Evolutionary conservation across 2,113 vertebrate species (phyloP).

Genomic region (Campylomormyrus numenius): DNA sequence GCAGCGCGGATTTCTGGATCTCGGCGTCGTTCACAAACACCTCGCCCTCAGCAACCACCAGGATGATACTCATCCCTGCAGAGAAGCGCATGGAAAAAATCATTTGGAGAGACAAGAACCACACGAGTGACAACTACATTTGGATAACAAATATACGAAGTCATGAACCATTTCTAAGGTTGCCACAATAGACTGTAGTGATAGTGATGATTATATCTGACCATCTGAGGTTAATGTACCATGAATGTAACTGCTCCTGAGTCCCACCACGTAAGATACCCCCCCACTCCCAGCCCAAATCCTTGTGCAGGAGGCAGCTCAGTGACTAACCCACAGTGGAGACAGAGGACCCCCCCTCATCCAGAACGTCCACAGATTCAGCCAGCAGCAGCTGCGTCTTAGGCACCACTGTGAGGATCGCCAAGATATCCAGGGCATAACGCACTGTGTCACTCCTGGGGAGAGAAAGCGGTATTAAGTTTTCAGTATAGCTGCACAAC

Average conservation of each 20-base stretch:
- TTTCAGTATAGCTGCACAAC: neutral
- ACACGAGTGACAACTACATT: neutral
- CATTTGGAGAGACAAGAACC: neutral
- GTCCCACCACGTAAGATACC: neutral
- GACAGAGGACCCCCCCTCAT: conserved; percentile 83
- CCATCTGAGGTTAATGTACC: neutral
- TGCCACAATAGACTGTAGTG: neutral
- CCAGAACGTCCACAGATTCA: conserved; percentile 85
- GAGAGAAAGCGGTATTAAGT: conserved; percentile 26
- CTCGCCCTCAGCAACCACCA: conserved; percentile 94
- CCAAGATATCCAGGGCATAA: conserved; percentile 92
- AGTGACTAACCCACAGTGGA: conserved; percentile 83
- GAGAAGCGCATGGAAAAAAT: neutral
- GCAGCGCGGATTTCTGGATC: conserved; percentile 98
- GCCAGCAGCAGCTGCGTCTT: conserved; percentile 91
- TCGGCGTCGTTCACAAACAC: conserved; percentile 96
- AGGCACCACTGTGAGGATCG: conserved; percentile 93
- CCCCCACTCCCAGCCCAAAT: neutral
- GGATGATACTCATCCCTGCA: conserved; percentile 91
- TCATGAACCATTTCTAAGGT: neutral
- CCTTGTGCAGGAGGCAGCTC: neutral
- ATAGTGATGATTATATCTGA: neutral
- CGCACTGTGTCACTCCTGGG: conserved; percentile 91
- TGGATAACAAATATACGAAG: neutral
- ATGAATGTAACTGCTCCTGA: neutral